Percentiles rank a stretch among this genome's conserved stretches.
Evolutionary conservation across 2,888 invertebrate species (phyloP).

Genomic region (Acholoe squamosa): DNA sequence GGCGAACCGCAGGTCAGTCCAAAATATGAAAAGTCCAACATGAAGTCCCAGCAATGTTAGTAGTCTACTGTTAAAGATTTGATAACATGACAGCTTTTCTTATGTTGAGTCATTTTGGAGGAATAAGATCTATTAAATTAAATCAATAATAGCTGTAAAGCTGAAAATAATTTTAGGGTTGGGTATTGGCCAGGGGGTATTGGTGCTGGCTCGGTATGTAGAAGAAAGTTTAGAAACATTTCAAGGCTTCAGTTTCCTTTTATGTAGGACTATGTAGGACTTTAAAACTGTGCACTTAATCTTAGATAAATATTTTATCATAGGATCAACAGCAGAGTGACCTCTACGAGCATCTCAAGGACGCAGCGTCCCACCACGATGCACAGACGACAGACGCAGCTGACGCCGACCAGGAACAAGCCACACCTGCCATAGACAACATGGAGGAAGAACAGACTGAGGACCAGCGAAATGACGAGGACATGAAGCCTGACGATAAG

Average conservation of each 20-base stretch:
- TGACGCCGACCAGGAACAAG: constrained; percentile 79
- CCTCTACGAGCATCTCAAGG: constrained; percentile 69
- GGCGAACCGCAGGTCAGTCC: constrained; percentile 53
- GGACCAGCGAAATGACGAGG: constrained; percentile 51
- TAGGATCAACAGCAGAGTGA: constrained; percentile 65
- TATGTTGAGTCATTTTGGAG: background rate
- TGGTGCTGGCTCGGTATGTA: no score
- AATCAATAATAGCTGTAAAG: background rate
- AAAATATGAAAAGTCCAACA: no score
- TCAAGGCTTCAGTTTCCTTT: no score
- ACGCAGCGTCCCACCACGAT: constrained; percentile 83
- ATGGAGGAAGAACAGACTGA: constrained; percentile 66
- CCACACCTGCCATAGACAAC: constrained; percentile 63
- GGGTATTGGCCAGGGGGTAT: no score
- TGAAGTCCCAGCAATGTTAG: no score
- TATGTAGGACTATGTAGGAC: no score
- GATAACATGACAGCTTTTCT: no score
- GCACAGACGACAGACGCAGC: constrained; percentile 74
- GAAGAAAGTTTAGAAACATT: no score
- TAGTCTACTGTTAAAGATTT: no score
- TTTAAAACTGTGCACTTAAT: no score
- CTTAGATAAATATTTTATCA: background rate
- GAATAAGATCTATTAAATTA: background rate
- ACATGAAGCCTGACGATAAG: constrained; percentile 65
- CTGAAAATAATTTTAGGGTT: background rate